Conservation (phyloP, 2,888 invertebrate genomes). For the Acanthosepion pharaonis region DNA sequence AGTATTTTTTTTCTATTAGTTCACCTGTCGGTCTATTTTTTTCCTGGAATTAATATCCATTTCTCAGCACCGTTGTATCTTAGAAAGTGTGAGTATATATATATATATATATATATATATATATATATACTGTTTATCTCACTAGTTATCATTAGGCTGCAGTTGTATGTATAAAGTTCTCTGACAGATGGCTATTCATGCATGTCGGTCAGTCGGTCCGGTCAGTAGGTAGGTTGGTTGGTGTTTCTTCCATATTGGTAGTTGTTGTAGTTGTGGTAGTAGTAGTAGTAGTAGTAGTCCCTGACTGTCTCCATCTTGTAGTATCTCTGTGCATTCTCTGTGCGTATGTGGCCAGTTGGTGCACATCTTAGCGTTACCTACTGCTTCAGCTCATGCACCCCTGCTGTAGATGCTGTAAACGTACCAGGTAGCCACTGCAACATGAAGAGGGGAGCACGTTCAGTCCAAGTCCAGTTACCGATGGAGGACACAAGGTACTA, state of each 20-base stretch:
- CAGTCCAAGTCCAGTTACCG: slow-evolving; percentile 25
- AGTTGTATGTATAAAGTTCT: not conserved
- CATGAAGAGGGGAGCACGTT: slow-evolving; percentile 37
- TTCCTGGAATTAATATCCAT: not conserved
- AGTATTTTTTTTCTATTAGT: not conserved
- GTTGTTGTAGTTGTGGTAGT: not conserved
- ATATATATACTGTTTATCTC: not conserved
- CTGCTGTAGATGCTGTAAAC: slow-evolving; percentile 38
- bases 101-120: not conserved
- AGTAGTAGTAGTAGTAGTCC: not conserved
- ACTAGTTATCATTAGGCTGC: not conserved
- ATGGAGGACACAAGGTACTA: slow-evolving; percentile 23
- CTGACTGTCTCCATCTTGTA: not conserved
- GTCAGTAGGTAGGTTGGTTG: slow-evolving; percentile 33
- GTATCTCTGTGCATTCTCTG: not conserved
- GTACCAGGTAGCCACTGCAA: slow-evolving; percentile 48
- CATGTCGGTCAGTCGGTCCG: not conserved
- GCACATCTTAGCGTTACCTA: slow-evolving; percentile 24
- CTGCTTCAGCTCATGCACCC: slow-evolving; percentile 47
- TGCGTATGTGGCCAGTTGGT: slow-evolving; percentile 24
- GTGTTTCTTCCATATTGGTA: not conserved
- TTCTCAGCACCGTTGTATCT: not conserved
- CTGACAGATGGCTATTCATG: slow-evolving; percentile 12
- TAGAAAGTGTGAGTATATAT: not conserved
- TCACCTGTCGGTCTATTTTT: slow-evolving; percentile 17